phyloP scores from a whole-genome alignment of 2,113 vertebrate species.

The Microcebus griseorufus region DNA sequence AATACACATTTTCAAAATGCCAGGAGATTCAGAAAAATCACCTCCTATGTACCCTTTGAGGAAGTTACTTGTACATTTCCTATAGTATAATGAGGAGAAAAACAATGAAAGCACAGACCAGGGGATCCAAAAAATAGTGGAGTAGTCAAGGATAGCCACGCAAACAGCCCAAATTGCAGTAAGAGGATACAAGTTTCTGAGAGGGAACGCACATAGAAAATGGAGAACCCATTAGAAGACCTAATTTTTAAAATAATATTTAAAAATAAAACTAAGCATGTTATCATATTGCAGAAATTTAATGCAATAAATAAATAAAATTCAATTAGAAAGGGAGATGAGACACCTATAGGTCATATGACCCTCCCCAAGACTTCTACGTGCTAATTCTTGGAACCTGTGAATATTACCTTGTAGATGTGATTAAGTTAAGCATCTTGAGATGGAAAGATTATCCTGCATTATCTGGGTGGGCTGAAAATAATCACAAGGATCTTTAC shows the following conservation, averaged over 20 bases:
- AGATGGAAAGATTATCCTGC: not conserved
- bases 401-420: not conserved
- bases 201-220: not conserved
- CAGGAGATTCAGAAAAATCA: constrained; percentile 10
- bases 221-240: not conserved
- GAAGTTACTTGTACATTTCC: not conserved
- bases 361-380: not conserved
- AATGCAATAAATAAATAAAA: not conserved
- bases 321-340: not conserved
- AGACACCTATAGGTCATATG: not conserved
- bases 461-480: not conserved
- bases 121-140: not conserved
- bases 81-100: not conserved
- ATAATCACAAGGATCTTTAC: not conserved
- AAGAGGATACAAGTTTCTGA: not conserved
- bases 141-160: not conserved
- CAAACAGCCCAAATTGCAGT: not conserved
- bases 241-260: not conserved
- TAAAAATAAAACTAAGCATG: not conserved
- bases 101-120: not conserved
- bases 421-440: not conserved
- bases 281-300: not conserved
- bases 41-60: not conserved
- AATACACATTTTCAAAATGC: constrained; percentile 1
- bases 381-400: not conserved